phyloP scores from a whole-genome alignment of 2,797 vertebrate species.

The Alauda arvensis region DNA sequence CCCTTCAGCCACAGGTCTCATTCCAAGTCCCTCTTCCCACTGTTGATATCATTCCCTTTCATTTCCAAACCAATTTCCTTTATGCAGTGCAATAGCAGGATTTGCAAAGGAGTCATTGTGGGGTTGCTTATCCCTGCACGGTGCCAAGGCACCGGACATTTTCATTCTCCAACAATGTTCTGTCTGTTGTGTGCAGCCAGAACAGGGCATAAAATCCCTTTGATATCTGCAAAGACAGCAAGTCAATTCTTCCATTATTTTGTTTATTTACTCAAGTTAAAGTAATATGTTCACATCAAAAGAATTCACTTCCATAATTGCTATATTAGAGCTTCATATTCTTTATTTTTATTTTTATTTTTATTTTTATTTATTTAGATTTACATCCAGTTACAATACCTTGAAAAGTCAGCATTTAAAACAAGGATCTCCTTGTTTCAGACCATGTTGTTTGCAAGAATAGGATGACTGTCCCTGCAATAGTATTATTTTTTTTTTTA shows the following conservation, averaged over 20 bases:
- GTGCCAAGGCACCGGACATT: constrained; percentile 1
- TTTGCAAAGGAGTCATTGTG: constrained; percentile 9
- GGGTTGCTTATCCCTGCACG: not conserved
- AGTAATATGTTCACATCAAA: not conserved
- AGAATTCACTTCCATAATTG: not conserved
- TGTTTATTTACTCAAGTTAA: constrained; percentile 13
- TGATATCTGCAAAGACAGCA: constrained; percentile 23
- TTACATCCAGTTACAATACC: not conserved
- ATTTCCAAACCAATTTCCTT: not conserved
- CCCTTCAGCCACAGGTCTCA: constrained; percentile 3
- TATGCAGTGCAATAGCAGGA: not conserved
- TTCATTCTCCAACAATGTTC: constrained; percentile 19
- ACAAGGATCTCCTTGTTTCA: not conserved
- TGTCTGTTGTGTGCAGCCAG: not conserved
- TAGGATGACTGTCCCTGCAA: not conserved
- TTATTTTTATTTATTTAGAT: not conserved
- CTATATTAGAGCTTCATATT: not conserved
- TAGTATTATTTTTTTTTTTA: not conserved
- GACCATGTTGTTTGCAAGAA: not conserved
- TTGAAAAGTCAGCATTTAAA: not conserved
- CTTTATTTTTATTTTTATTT: not conserved
- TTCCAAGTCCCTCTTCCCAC: not conserved
- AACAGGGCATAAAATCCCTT: constrained; percentile 15
- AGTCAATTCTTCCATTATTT: not conserved
- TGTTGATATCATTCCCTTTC: not conserved